A percentile compares a stretch with the other conserved stretches of the same genome.
These are phyloP conservation scores for Thera obeliscata DNA, from an alignment of 2,888 invertebrate species.

Conservation along the genomic window DNA sequence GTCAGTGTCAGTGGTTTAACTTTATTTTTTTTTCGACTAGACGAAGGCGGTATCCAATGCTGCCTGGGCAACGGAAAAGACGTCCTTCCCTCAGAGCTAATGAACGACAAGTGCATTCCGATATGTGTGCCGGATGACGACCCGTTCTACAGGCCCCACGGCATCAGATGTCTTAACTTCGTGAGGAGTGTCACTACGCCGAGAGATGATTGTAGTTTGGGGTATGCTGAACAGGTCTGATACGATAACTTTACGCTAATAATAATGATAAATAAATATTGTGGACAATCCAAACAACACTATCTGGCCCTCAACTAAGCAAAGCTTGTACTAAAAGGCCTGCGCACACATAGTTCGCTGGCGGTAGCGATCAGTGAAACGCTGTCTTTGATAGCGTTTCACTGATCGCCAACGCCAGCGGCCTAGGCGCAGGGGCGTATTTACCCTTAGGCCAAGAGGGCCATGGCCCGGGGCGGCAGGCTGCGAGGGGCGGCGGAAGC, in stretches of 20 bases:
- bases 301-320: too few relatives aligned
- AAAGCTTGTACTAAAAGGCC: too few relatives aligned
- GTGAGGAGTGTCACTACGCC: constrained; percentile 85
- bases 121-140: constrained; percentile 84
- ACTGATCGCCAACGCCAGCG: too few relatives aligned
- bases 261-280: too few relatives aligned
- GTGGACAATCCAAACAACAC: too few relatives aligned
- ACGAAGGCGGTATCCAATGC: constrained; percentile 82
- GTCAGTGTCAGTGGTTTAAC: neutral
- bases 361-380: too few relatives aligned
- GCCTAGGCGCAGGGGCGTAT: too few relatives aligned
- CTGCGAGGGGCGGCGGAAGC: too few relatives aligned
- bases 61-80: constrained; percentile 74
- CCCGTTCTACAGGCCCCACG: constrained; percentile 76
- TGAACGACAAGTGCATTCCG: constrained; percentile 85
- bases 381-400: too few relatives aligned
- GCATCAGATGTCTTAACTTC: constrained; percentile 84
- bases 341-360: too few relatives aligned
- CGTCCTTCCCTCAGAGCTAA: constrained; percentile 69
- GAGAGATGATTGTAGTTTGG: constrained; percentile 82
- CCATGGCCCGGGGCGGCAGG: too few relatives aligned
- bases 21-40: constrained; percentile 43
- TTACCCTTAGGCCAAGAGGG: too few relatives aligned
- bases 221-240: constrained; percentile 84
- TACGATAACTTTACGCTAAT: neutral